Conservation (phyloP, 2,888 invertebrate species). For the Pammene aurita region DNA sequence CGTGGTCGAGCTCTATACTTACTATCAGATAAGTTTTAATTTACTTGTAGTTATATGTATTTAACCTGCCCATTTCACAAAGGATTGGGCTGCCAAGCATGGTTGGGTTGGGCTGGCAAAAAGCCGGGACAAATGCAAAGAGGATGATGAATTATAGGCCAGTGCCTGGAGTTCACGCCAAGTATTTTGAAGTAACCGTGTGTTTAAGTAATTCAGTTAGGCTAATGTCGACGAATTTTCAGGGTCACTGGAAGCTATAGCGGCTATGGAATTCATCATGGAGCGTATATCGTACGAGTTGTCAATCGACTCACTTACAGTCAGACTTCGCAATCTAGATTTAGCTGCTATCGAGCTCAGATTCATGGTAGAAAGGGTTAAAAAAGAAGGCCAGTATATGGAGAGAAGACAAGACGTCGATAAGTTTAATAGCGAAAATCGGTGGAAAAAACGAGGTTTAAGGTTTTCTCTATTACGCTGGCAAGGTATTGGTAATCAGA, state of each 20-base stretch:
- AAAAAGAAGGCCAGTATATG: conserved; percentile 75
- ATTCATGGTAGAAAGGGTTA: conserved; percentile 76
- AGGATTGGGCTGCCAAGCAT: no score
- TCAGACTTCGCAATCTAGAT: conserved; percentile 74
- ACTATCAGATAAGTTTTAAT: no score
- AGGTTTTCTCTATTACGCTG: conserved; percentile 84
- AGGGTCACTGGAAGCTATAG: conserved; percentile 77
- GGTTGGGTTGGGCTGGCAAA: no score
- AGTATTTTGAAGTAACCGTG: no score
- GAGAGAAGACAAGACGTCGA: conserved; percentile 69
- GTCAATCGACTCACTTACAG: conserved; percentile 77
- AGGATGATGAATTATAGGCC: no score
- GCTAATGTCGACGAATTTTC: conserved; percentile 25
- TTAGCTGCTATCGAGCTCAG: conserved; percentile 47
- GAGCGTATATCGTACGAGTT: conserved; percentile 80
- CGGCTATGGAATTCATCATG: conserved; percentile 82
- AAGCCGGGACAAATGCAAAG: no score
- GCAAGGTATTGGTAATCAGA: conserved; percentile 60
- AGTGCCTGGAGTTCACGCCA: no score
- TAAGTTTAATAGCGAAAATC: conserved; percentile 82
- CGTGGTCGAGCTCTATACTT: no score
- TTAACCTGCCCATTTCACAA: no score
- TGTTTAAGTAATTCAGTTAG: no score
- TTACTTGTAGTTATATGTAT: no score
- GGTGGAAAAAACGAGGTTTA: conserved; percentile 88